These are phyloP conservation scores for Pseudorasbora parva DNA, from an alignment of 2,113 vertebrate genomes.

Conservation along the genomic window DNA sequence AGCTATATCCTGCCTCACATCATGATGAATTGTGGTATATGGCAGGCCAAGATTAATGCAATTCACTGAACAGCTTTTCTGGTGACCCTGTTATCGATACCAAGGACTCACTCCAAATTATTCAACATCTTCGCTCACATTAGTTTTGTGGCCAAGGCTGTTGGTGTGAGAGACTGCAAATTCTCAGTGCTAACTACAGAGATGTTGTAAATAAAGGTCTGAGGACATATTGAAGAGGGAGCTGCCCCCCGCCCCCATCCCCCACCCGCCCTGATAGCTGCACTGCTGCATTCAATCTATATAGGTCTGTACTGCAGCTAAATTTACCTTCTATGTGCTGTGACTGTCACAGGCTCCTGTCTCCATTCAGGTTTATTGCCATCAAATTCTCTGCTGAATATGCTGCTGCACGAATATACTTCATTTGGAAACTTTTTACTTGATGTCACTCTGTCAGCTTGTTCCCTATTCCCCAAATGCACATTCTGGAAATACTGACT, in stretches of 20 bases:
- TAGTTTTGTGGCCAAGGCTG: constrained; percentile 55
- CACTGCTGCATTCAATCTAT: constrained; percentile 38
- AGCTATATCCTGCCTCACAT: constrained; percentile 47
- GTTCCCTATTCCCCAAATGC: constrained; percentile 18
- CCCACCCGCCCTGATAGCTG: neutral
- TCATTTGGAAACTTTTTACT: constrained; percentile 37
- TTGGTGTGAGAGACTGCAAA: constrained; percentile 47
- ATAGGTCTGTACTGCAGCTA: constrained; percentile 41
- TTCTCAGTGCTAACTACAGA: constrained; percentile 19
- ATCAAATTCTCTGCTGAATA: constrained; percentile 26
- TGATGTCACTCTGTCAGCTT: constrained; percentile 34
- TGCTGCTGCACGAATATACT: neutral
- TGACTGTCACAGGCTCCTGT: constrained; percentile 33
- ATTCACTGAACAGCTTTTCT: constrained; percentile 59
- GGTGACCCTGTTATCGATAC: constrained; percentile 57
- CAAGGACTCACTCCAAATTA: constrained; percentile 64
- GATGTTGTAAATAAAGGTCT: constrained; percentile 41
- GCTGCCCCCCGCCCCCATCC: neutral
- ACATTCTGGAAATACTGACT: constrained; percentile 30
- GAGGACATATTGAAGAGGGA: constrained; percentile 28
- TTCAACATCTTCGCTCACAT: constrained; percentile 55
- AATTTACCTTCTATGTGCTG: constrained; percentile 35
- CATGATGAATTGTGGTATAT: constrained; percentile 58
- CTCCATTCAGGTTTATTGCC: constrained; percentile 35
- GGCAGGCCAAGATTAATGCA: constrained; percentile 56